Percentiles rank a stretch among this genome's conserved stretches.
Evolutionary conservation across 2,888 invertebrate genomes (phyloP).

Genomic region (Melolontha melolontha): DNA sequence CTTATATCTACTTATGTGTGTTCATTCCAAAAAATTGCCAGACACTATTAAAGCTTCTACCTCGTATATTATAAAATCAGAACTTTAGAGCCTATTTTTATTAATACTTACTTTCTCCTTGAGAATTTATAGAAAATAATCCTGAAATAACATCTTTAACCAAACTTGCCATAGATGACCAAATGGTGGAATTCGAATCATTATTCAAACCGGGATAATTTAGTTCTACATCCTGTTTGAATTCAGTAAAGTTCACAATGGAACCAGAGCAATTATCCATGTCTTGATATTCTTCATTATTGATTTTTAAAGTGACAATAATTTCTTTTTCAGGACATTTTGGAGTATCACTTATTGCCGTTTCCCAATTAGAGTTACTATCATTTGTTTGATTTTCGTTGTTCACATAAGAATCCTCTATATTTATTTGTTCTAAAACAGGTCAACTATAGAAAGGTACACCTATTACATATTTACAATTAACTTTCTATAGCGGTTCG

Average conservation of each 20-base stretch:
- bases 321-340: slow-evolving; percentile 9
- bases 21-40: too few relatives aligned
- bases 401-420: neutral
- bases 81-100: too few relatives aligned
- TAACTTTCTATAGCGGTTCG: too few relatives aligned
- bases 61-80: too few relatives aligned
- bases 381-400: slow-evolving; percentile 31
- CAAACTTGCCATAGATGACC: slow-evolving; percentile 55
- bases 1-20: too few relatives aligned
- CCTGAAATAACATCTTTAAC: slow-evolving; percentile 52
- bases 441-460: neutral
- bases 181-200: slow-evolving; percentile 41
- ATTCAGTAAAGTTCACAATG: neutral
- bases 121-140: slow-evolving; percentile 43
- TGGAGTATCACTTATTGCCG: slow-evolving; percentile 43
- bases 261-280: neutral
- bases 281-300: neutral
- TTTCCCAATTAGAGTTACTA: slow-evolving; percentile 44
- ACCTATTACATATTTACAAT: too few relatives aligned
- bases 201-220: too few relatives aligned
- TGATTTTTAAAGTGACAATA: too few relatives aligned
- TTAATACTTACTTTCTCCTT: slow-evolving; percentile 8
- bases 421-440: neutral
- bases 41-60: too few relatives aligned
- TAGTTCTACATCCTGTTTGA: neutral